phyloP scores from a whole-genome alignment of 1,140 invertebrate genomes.

The Idris sp. region DNA sequence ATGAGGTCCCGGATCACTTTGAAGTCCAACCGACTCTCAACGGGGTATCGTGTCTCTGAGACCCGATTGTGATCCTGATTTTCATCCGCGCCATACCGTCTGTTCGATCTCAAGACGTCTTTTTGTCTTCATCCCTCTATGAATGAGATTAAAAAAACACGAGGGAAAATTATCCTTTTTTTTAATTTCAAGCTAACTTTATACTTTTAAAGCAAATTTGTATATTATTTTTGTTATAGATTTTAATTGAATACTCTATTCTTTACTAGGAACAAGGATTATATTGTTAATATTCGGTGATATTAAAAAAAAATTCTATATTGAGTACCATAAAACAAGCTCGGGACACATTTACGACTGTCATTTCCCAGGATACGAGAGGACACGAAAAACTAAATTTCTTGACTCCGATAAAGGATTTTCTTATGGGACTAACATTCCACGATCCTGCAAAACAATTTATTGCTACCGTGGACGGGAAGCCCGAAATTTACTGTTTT shows the following conservation, averaged over 20 bases:
- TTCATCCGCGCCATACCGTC: constrained; percentile 62
- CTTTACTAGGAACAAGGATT: too few relatives aligned
- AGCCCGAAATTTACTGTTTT: constrained; percentile 50
- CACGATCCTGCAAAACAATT: constrained; percentile 40
- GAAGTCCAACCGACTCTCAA: constrained; percentile 73
- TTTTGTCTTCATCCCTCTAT: constrained; percentile 12
- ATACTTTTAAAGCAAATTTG: too few relatives aligned
- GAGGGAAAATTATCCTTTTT: too few relatives aligned
- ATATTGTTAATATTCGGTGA: too few relatives aligned
- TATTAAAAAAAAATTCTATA: too few relatives aligned
- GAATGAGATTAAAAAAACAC: too few relatives aligned
- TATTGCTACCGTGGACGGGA: constrained; percentile 53
- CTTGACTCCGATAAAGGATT: constrained; percentile 42
- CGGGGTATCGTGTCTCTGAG: constrained; percentile 69
- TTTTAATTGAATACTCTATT: too few relatives aligned
- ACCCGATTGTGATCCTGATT: constrained; percentile 65
- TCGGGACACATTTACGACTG: constrained; percentile 38
- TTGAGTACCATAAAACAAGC: constrained; percentile 21
- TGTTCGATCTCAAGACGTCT: constrained; percentile 31
- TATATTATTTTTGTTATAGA: too few relatives aligned
- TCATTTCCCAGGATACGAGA: constrained; percentile 47
- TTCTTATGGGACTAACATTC: constrained; percentile 36
- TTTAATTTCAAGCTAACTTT: too few relatives aligned
- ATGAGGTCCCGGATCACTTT: constrained; percentile 77
- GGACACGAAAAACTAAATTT: constrained; percentile 49